Base-by-base conservation (phyloP, 2,888 invertebrate genomes). In the Dexiosoma caninum region DNA sequence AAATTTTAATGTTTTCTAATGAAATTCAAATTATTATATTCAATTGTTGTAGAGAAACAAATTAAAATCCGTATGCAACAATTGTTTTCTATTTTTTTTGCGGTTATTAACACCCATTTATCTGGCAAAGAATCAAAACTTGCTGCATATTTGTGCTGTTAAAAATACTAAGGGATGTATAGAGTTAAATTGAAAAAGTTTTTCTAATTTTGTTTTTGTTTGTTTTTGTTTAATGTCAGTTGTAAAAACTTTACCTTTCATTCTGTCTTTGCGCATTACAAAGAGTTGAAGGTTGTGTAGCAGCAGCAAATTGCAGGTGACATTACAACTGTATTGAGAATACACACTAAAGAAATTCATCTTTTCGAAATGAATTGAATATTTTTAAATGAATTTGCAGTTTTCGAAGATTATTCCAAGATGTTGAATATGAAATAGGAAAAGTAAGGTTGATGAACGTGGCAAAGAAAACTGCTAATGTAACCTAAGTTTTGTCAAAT, bases 111-210 rank as follows among this genome's bases (percentile, higher is more conserved):
- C 6, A n/a, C 8, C 23, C 23, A 40, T 12, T 44, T 49, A 10
- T 10, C 23, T 37, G 9, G 10, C 46, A 7, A 70, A 42, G 9
- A 4, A 23, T 9, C 7, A 37, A 42, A 21, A 55, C 5, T 37
- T 40, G n/a, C 27, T 16, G 1, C n/a, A n/a, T n/a, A n/a, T n/a
- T 16, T 42, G 40, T n/a, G 21, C 32, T 16, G n/a, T 23, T 35
- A 10, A 66, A 66, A 46, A 66, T 60, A 66, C 4, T 51, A 59
- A 53, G 30, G 60, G 55, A 67, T 69, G 69, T 62, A 66, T 35
- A 37, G 57, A 75, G 44, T 79, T 79, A 79, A 79, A 79, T 79
- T 79, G 75, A 21, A 79, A 79, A 79, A 79, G 62, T 79, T 79
- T 74, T 49, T 27, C n/a, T 14, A 2, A 23, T 51, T 14, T n/a